Evolutionary conservation across 1,140 invertebrate species (phyloP).

Genomic region (Stratiolaelaps scimitus): DNA sequence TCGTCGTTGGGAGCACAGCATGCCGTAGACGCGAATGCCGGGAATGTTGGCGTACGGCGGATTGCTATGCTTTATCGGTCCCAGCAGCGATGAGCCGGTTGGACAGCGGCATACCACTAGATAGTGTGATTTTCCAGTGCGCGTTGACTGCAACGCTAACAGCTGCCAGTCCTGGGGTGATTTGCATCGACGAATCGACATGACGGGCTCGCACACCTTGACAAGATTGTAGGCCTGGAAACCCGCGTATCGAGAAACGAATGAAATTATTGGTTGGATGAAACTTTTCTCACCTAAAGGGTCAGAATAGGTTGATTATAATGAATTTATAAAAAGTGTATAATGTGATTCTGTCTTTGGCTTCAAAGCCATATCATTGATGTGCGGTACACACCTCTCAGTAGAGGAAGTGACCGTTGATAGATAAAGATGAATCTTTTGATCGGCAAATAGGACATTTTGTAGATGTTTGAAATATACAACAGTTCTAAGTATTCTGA

Average conservation of each 20-base stretch:
- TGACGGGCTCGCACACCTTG: constrained; percentile 79
- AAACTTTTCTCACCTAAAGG: no score
- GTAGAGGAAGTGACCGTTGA: no score
- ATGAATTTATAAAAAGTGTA: no score
- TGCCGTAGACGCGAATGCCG: constrained; percentile 56
- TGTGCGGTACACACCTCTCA: no score
- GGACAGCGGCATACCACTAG: constrained; percentile 82
- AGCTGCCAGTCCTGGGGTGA: constrained; percentile 78
- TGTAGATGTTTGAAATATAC: no score
- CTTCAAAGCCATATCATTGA: no score
- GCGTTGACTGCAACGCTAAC: constrained; percentile 72
- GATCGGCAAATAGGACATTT: no score
- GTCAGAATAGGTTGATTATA: no score
- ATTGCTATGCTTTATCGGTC: constrained; percentile 81
- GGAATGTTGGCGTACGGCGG: constrained; percentile 83
- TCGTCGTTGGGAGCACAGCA: constrained; percentile 18
- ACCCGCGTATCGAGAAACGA: not conserved
- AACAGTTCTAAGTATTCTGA: no score
- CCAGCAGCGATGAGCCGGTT: constrained; percentile 65
- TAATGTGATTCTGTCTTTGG: no score
- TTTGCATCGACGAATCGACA: constrained; percentile 72
- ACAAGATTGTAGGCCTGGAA: constrained; percentile 64
- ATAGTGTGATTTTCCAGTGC: constrained; percentile 86
- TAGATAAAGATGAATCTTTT: no score
- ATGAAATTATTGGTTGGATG: constrained; percentile 33